Evolutionary conservation across 2,797 vertebrate species (phyloP), one percentile per base, ranked within the genome.

Genomic region (Neosilurus hyrtlii): DNA sequence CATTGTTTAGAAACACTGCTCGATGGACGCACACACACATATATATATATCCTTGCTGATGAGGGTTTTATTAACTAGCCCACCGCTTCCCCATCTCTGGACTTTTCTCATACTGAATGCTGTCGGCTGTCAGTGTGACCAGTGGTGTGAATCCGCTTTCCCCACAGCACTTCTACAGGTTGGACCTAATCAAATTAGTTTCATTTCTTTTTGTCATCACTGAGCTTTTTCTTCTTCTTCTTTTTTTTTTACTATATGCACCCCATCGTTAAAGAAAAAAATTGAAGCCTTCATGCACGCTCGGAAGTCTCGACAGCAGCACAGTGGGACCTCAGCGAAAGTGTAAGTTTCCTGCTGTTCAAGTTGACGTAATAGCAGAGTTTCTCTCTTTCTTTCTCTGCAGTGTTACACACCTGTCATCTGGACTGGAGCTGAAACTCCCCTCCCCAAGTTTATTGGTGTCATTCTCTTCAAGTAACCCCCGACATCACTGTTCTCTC

Each of bases 161-260:
- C 78, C 15, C 80, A 74, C 81, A 14, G 26, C 8, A 3, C 59
- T 52, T 76, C 82, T n/a, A 56, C 80, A 68, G n/a, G 61, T 74
- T 84, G 57, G 77, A 78, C 71, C 67, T 79, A 83, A 84, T 84
- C 77, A 82, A 80, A 87, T 81, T 86, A 81, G 51, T 84, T 84
- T 83, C 52, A 66, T 73, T 83, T 68, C 83, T 78, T 62, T 76
- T 82, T 56, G 76, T 84, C 51, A 74, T 61, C 56, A 63, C 37
- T 22, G 30, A 18, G 18, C 16, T 20, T 30, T 52, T 49, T 70
- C 20, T 73, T 72, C 24, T 63, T 71, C 43, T 71, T 67, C 20
- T 35, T 15, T 37, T 51, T 84, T 75, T 86, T 66, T 56, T 11
- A 57, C 57, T 26, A 54, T 9, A 8, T 56, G 49, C 66, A 8